A percentile compares a stretch with the other conserved stretches of the same genome.
Conservation (phyloP, 2,113 vertebrate genomes). For the Lates calcarifer region DNA sequence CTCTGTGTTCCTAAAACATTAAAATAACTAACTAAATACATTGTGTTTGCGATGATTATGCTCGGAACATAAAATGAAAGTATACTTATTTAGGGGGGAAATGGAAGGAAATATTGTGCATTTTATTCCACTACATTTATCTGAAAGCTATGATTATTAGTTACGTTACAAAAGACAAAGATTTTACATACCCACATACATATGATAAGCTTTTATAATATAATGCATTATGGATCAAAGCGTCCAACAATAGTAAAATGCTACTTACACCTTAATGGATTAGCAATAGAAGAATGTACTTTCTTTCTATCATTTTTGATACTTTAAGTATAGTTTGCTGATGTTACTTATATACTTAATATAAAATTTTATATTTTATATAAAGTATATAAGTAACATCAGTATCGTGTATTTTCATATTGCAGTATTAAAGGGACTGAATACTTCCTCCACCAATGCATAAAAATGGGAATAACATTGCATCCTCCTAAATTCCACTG, state of each 20-base stretch:
- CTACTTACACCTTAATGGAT: not conserved
- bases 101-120: not conserved
- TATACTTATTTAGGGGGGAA: not conserved
- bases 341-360: too few relatives aligned
- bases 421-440: not conserved
- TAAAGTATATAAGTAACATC: too few relatives aligned
- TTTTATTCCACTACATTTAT: not conserved
- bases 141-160: not conserved
- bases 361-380: too few relatives aligned
- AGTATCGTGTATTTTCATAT: too few relatives aligned
- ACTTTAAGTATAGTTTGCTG: too few relatives aligned
- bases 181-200: too few relatives aligned
- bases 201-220: not conserved
- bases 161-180: not conserved
- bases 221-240: not conserved
- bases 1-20: not conserved
- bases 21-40: too few relatives aligned
- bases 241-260: not conserved
- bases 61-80: not conserved
- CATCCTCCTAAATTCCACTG: not conserved
- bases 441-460: not conserved
- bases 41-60: not conserved
- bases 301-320: too few relatives aligned
- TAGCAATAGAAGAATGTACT: not conserved
- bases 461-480: not conserved